Percentiles rank a stretch among this genome's conserved stretches.
phyloP scores from a whole-genome alignment of 2,797 vertebrate species.

The Pelochelys cantorii region DNA sequence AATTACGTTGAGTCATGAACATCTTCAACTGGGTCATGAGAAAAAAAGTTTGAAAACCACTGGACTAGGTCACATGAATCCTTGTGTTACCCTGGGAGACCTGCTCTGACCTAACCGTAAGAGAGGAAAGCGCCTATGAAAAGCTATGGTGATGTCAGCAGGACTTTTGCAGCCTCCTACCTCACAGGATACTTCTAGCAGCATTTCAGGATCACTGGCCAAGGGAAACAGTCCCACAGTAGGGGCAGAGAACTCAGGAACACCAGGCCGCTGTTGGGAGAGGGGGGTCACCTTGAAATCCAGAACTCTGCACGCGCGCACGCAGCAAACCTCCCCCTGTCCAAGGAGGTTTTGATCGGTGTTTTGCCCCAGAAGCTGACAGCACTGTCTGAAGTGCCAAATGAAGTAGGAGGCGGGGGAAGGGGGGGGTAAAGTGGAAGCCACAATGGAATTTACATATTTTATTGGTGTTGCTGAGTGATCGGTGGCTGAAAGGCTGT shows the following conservation, averaged over 20 bases:
- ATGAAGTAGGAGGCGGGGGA: not conserved
- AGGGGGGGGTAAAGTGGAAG: not conserved
- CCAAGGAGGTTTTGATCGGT: not conserved
- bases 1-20: no score
- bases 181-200: not conserved
- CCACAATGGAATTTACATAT: not conserved
- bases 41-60: not conserved
- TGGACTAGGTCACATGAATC: no score
- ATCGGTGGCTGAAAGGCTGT: not conserved
- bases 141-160: not conserved
- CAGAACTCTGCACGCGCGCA: not conserved
- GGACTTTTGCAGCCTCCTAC: not conserved
- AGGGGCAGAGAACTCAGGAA: not conserved
- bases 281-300: not conserved
- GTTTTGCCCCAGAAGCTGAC: not conserved
- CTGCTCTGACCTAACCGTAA: not conserved
- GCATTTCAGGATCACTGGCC: not conserved
- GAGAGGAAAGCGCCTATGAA: not conserved
- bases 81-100: no score
- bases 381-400: not conserved
- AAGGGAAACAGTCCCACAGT: not conserved
- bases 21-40: no score
- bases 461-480: not conserved
- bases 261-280: not conserved
- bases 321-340: not conserved